Evolutionary conservation across 2,888 invertebrate species (phyloP), one percentile per base, ranked within the genome.

Genomic region (Drosophila quinaria): DNA sequence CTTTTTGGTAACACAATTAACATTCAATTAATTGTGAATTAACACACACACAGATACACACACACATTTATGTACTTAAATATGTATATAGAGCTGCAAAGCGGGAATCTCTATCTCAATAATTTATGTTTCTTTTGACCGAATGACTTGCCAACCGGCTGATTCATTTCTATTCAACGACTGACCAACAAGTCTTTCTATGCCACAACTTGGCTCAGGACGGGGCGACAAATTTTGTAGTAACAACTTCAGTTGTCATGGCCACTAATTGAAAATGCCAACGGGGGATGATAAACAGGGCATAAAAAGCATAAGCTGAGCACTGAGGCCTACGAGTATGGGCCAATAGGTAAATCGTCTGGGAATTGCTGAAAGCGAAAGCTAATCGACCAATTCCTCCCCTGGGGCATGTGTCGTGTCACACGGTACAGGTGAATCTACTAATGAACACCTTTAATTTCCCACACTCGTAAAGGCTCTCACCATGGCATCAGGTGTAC

Each of bases 241-340:
- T 49, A 70, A 68, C 70, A 76, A 72, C 56, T 68, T 66, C 46
- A 74, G 82, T 83, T 83, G 85, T 74, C 89, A 83, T 83, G 87
- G 69, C 67, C 78, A 83, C 84, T 87, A 83, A 89, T 82, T 83
- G 89, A 84, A 81, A 78, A 52, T 42, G 70, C 50, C 59, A 35
- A 41, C 55, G 59, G 69, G 85, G 80, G 79, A 65, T 74, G 88
- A 60, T 59, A 35, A 60, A 33, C 51, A 44, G 42, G 65, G 29
- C 37, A 46, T 33, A 50, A 49, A 51, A 29, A 29, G 9, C 10
- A 25, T 10, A 37, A 51, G 19, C 47, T 15, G 1, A 29, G 5
- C 11, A 25, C 22, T 41, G 17, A 41, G 39, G 39, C 39, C 41
- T 39, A 25, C 25, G 25, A 25, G 25, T 25, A 44, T 39, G 41